Evolutionary conservation across 2,797 vertebrate genomes (phyloP).

Genomic region (Botia kubotai): DNA sequence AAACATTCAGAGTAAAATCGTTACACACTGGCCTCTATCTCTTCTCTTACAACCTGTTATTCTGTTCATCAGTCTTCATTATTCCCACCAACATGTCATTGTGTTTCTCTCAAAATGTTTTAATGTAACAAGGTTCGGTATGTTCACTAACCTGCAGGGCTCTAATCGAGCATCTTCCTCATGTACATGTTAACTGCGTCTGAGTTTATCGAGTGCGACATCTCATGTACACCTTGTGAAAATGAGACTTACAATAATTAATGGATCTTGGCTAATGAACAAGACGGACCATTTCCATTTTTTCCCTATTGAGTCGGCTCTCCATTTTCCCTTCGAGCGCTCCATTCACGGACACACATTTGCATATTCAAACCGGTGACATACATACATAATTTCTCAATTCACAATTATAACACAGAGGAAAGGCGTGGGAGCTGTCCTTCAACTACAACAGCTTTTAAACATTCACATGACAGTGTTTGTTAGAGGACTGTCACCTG

Average conservation of each 20-base stretch:
- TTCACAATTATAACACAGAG: constrained; percentile 35
- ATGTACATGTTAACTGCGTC: background rate
- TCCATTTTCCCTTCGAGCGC: constrained; percentile 25
- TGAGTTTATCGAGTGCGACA: background rate
- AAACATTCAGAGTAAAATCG: too few species aligned
- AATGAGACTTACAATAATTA: constrained; percentile 43
- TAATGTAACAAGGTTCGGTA: background rate
- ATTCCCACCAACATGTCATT: constrained; percentile 15
- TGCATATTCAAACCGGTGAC: constrained; percentile 36
- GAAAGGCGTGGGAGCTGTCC: constrained; percentile 18
- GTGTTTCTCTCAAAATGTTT: background rate
- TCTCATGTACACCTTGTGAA: background rate
- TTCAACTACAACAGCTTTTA: constrained; percentile 31
- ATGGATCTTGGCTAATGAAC: constrained; percentile 31
- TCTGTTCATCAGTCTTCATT: background rate
- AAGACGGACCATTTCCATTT: constrained; percentile 38
- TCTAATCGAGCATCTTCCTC: background rate
- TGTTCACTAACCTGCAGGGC: background rate
- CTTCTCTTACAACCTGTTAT: background rate
- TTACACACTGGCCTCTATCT: background rate
- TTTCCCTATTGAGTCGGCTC: constrained; percentile 17
- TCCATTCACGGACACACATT: constrained; percentile 32
- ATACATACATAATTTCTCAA: constrained; percentile 26
- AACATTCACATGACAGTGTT: background rate
- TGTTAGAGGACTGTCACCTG: background rate